A percentile compares a stretch with the other conserved stretches of the same genome.
These are phyloP conservation scores for Microctenopoma stevenorrisi DNA, from an alignment of 2,797 vertebrate species.

Conservation along the genomic window DNA sequence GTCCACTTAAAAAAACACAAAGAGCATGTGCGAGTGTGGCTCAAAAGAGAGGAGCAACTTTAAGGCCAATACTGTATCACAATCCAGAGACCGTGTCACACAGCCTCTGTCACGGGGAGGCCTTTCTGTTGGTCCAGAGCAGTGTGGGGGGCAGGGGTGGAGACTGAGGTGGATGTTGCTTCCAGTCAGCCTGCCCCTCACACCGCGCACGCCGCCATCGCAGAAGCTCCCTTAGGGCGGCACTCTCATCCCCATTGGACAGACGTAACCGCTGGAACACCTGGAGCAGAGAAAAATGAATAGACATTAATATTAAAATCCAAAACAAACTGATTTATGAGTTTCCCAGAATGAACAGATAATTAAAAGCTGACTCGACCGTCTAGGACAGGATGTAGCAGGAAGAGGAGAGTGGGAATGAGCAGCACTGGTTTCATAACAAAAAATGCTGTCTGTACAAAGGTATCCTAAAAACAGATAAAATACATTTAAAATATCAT, in stretches of 20 bases:
- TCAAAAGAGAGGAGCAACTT: slow-evolving; percentile 20
- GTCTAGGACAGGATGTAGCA: slow-evolving; percentile 8
- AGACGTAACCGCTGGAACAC: slow-evolving; percentile 88
- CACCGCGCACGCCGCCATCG: slow-evolving; percentile 89
- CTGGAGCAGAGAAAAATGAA: slow-evolving; percentile 67
- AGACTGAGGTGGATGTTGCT: slow-evolving; percentile 82
- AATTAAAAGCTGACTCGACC: slow-evolving; percentile 33
- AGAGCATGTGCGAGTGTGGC: slow-evolving; percentile 20
- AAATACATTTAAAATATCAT: slow-evolving; percentile 6
- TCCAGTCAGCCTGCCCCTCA: slow-evolving; percentile 86
- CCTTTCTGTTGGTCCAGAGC: slow-evolving; percentile 89
- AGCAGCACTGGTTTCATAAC: slow-evolving; percentile 14
- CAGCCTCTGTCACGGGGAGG: slow-evolving; percentile 69
- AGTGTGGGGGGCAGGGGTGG: slow-evolving; percentile 82
- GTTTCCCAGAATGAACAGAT: neutral
- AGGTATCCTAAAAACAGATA: neutral
- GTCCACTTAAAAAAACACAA: slow-evolving; percentile 32
- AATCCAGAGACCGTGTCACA: slow-evolving; percentile 10
- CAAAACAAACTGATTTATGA: neutral
- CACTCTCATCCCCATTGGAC: slow-evolving; percentile 85
- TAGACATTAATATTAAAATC: slow-evolving; percentile 1
- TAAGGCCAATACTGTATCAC: slow-evolving; percentile 1
- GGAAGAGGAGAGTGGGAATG: neutral
- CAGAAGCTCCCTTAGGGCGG: slow-evolving; percentile 88
- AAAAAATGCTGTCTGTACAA: neutral